A percentile compares a stretch with the other conserved stretches of the same genome.
phyloP scores from a whole-genome alignment of 2,888 invertebrate species.

The Drosophila mimica region DNA sequence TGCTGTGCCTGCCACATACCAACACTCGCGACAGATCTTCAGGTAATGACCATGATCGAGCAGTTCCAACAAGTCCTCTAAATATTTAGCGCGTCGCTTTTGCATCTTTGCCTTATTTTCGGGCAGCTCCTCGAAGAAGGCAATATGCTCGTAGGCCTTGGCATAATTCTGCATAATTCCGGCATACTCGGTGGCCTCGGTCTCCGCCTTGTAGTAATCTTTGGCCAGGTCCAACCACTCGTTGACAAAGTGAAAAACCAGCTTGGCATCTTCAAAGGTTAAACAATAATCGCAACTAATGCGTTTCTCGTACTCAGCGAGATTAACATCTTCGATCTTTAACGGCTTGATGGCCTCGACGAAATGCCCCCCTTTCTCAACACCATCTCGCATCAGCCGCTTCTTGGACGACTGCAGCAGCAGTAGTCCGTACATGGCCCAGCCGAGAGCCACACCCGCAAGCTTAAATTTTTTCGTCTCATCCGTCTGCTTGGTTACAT shows the following conservation, averaged over 20 bases:
- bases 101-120: slow-evolving; percentile 95
- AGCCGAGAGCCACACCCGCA: slow-evolving; percentile 95
- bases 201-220: slow-evolving; percentile 93
- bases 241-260: slow-evolving; percentile 92
- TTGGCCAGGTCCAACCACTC: slow-evolving; percentile 92
- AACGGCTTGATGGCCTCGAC: slow-evolving; percentile 55
- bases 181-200: slow-evolving; percentile 94
- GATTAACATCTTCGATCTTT: slow-evolving; percentile 84
- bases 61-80: slow-evolving; percentile 91
- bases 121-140: slow-evolving; percentile 94
- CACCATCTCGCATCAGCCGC: slow-evolving; percentile 88
- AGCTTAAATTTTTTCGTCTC: slow-evolving; percentile 91
- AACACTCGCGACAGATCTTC: slow-evolving; percentile 91
- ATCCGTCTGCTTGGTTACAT: slow-evolving; percentile 88
- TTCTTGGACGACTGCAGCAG: slow-evolving; percentile 91
- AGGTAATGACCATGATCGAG: slow-evolving; percentile 95
- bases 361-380: slow-evolving; percentile 85
- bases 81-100: slow-evolving; percentile 92
- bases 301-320: slow-evolving; percentile 87
- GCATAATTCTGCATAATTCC: slow-evolving; percentile 92
- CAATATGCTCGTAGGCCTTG: slow-evolving; percentile 90
- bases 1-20: slow-evolving; percentile 94
- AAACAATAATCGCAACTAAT: slow-evolving; percentile 89
- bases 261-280: slow-evolving; percentile 92
- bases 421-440: slow-evolving; percentile 95